Evolutionary conservation across 2,797 vertebrate species (phyloP).

Genomic region (Brotula barbata): DNA sequence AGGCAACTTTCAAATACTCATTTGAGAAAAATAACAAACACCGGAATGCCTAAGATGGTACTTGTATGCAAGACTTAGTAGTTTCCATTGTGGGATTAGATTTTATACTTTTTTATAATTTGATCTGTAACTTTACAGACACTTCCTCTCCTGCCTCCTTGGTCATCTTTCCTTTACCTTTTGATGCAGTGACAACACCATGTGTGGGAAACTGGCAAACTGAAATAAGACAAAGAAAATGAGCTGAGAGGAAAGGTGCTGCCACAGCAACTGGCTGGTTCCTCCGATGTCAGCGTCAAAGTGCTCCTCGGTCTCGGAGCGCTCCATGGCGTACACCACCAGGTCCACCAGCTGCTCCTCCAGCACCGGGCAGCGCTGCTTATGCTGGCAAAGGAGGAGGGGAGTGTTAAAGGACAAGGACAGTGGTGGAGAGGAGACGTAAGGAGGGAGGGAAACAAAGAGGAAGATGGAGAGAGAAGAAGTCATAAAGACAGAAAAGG

Average conservation of each 20-base stretch:
- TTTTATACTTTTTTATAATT: too few species aligned
- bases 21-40: too few species aligned
- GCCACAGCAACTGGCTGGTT: constrained; percentile 98
- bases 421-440: constrained; percentile 17
- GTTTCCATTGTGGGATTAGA: too few species aligned
- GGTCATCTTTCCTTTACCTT: constrained; percentile 80
- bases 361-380: constrained; percentile 96
- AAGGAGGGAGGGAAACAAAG: constrained; percentile 12
- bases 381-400: constrained; percentile 85
- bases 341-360: constrained; percentile 99
- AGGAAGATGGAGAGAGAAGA: not conserved
- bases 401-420: constrained; percentile 50
- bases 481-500: not conserved
- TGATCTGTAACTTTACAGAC: too few species aligned
- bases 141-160: not conserved
- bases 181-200: constrained; percentile 98
- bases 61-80: too few species aligned
- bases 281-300: constrained; percentile 90
- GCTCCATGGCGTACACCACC: constrained; percentile 99
- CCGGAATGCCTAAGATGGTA: too few species aligned
- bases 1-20: too few species aligned
- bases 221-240: constrained; percentile 99
- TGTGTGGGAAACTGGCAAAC: constrained; percentile 99
- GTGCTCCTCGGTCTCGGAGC: constrained; percentile 97
- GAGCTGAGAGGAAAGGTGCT: constrained; percentile 99